Conservation (phyloP, 2,113 vertebrate genomes). For the Lasiurus cinereus region DNA sequence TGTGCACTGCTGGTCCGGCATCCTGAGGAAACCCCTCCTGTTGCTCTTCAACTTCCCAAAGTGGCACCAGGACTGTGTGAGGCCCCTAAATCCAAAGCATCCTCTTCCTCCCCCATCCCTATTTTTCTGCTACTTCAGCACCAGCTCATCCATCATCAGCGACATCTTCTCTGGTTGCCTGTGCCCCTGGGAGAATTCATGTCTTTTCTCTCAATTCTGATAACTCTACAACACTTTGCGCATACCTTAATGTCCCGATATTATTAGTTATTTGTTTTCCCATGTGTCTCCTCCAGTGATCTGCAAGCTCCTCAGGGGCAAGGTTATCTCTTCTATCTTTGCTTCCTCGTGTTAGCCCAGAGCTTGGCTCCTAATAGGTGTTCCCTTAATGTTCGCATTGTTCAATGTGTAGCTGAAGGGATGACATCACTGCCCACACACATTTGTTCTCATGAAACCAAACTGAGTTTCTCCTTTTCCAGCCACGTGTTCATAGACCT, state of each 20-base stretch:
- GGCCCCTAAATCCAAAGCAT: background rate
- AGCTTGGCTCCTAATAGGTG: constrained; percentile 46
- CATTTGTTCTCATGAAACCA: constrained; percentile 70
- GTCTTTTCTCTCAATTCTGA: constrained; percentile 8
- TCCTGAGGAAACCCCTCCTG: background rate
- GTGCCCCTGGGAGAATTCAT: constrained; percentile 9
- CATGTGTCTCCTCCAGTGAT: constrained; percentile 43
- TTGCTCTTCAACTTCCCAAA: background rate
- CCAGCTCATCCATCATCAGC: constrained; percentile 2
- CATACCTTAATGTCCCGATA: background rate
- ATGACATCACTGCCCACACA: constrained; percentile 46
- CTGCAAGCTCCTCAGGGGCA: background rate
- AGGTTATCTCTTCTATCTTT: constrained; percentile 50
- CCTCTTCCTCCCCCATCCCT: background rate
- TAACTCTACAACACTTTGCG: background rate
- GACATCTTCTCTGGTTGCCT: background rate
- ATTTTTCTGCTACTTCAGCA: background rate
- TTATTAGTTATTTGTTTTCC: constrained; percentile 56
- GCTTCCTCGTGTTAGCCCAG: constrained; percentile 51
- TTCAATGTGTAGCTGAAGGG: constrained; percentile 56
- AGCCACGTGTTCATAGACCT: constrained; percentile 39
- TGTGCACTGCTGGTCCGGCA: background rate
- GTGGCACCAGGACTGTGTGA: background rate
- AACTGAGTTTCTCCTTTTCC: constrained; percentile 58
- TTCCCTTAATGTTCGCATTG: constrained; percentile 1